Conservation (phyloP, 2,888 invertebrate species). For the Uloborus plumipes region DNA sequence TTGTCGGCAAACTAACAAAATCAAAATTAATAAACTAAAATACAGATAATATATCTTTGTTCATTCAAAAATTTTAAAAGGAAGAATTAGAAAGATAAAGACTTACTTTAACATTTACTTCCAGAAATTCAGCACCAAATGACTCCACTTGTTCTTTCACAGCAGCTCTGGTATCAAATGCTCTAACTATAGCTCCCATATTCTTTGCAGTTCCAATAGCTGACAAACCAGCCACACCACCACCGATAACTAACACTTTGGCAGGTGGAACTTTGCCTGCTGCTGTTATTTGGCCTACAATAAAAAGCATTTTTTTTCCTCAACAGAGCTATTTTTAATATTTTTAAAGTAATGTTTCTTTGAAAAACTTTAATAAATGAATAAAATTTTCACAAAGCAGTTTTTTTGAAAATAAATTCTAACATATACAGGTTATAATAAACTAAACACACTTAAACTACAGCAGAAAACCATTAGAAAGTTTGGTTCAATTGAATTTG, state of each 20-base stretch:
- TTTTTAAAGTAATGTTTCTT: too few relatives aligned
- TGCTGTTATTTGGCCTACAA: constrained; percentile 73
- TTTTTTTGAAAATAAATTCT: too few relatives aligned
- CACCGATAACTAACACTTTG: constrained; percentile 88
- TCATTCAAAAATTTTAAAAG: not conserved
- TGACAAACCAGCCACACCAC: constrained; percentile 89
- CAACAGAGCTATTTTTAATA: too few relatives aligned
- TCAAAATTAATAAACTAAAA: not conserved
- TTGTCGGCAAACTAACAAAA: too few relatives aligned
- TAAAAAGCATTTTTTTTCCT: not conserved
- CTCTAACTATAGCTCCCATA: constrained; percentile 91
- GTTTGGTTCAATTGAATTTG: too few relatives aligned
- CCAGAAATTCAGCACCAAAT: constrained; percentile 88
- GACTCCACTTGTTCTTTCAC: constrained; percentile 89
- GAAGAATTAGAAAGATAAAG: not conserved
- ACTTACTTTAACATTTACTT: constrained; percentile 80
- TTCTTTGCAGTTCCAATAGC: constrained; percentile 87
- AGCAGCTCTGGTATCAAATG: constrained; percentile 87
- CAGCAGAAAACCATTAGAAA: too few relatives aligned
- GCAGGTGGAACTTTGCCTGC: constrained; percentile 86
- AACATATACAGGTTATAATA: too few relatives aligned
- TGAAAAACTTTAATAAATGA: too few relatives aligned
- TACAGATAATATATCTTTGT: not conserved
- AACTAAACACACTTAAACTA: too few relatives aligned
- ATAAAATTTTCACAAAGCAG: too few relatives aligned